Percentiles rank a stretch among this genome's conserved stretches.
These are phyloP conservation scores for Ariolimax columbianus DNA, from an alignment of 2,888 invertebrate genomes.

Conservation along the genomic window DNA sequence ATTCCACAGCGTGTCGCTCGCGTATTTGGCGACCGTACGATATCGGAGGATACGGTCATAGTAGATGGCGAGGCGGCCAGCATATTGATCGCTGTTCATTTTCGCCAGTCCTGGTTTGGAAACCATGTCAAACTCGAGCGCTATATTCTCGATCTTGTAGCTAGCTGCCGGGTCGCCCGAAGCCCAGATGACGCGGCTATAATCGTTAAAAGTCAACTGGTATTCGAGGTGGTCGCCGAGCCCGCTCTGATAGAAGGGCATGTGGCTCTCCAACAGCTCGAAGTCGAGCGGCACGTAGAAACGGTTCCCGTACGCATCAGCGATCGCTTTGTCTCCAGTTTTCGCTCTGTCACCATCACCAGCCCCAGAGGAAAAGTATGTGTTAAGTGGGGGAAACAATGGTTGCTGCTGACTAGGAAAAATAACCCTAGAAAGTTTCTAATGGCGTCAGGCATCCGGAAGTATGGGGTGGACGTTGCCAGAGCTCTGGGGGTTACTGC, in stretches of 20 bases:
- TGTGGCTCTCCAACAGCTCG: not conserved
- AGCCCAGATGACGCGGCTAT: not conserved
- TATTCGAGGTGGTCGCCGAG: not conserved
- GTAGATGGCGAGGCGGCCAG: not conserved
- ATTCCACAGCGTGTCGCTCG: not conserved
- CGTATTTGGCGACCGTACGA: not conserved
- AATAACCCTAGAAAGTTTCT: not conserved
- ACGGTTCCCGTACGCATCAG: slow-evolving; percentile 2
- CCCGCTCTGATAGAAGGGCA: slow-evolving; percentile 2
- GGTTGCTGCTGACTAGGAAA: not conserved
- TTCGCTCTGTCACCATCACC: not conserved
- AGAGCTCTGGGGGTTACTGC: not conserved
- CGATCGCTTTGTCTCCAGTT: slow-evolving; percentile 13
- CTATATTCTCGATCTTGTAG: slow-evolving; percentile 14
- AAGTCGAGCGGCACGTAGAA: not conserved
- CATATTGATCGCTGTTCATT: not conserved
- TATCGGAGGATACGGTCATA: slow-evolving; percentile 12
- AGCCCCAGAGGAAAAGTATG: no score
- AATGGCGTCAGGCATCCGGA: not conserved
- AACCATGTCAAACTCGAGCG: slow-evolving; percentile 11
- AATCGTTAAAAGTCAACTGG: slow-evolving; percentile 40
- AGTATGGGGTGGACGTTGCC: not conserved
- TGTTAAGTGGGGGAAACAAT: not conserved
- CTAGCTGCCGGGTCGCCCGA: slow-evolving; percentile 1
- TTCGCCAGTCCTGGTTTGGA: not conserved